These are phyloP conservation scores for Scotopteryx bipunctaria DNA, from an alignment of 2,888 invertebrate genomes.

Conservation along the genomic window DNA sequence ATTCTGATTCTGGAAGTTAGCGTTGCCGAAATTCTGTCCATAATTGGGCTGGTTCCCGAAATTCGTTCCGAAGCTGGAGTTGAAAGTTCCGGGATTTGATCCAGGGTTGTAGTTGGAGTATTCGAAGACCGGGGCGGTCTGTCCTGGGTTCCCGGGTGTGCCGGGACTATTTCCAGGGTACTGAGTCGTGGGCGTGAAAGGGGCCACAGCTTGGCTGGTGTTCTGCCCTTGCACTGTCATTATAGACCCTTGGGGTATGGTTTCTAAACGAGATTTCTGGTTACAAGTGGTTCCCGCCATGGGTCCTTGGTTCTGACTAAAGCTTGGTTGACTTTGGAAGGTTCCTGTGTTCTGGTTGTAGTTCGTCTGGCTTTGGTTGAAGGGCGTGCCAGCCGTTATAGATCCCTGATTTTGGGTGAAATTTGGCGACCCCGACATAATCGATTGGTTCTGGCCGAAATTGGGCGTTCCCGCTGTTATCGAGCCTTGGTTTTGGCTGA, in stretches of 20 bases:
- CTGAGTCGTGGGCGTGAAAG: constrained; percentile 41
- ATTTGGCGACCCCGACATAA: background rate
- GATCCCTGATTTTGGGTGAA: constrained; percentile 36
- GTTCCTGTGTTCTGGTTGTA: background rate
- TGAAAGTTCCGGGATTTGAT: too few relatives aligned
- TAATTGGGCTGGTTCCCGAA: background rate
- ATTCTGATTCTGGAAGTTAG: background rate
- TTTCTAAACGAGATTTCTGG: constrained; percentile 60
- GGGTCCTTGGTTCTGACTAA: constrained; percentile 50
- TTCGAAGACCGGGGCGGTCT: constrained; percentile 17
- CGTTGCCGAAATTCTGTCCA: background rate
- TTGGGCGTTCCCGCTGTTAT: background rate
- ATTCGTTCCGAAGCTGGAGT: too few relatives aligned
- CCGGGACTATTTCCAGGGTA: constrained; percentile 46
- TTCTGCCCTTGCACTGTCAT: constrained; percentile 53
- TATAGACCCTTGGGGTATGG: constrained; percentile 69
- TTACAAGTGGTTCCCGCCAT: constrained; percentile 39
- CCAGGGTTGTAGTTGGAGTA: background rate
- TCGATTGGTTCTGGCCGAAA: constrained; percentile 3
- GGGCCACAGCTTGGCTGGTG: constrained; percentile 36
- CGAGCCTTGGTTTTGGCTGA: background rate
- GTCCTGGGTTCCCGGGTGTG: constrained; percentile 27
- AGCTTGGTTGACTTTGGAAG: constrained; percentile 38
- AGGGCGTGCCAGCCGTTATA: constrained; percentile 51
- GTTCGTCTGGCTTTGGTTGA: constrained; percentile 42